Conservation (phyloP, 1,140 invertebrate genomes). For the Liolophura sinensis region DNA sequence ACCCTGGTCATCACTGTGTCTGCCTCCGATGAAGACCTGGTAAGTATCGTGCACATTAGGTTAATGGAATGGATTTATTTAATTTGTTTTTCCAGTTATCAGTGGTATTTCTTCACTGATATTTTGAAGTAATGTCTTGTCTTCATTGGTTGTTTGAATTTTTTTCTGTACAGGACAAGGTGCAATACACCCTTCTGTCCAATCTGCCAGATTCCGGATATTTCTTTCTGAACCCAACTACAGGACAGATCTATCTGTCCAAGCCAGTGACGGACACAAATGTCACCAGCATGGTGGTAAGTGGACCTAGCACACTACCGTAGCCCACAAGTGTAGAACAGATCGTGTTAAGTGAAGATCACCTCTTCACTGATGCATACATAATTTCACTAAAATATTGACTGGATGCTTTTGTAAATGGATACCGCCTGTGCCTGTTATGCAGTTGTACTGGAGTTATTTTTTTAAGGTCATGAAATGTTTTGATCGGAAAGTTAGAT, state of each 20-base stretch:
- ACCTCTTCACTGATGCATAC: too few relatives aligned
- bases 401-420: too few relatives aligned
- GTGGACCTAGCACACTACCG: not conserved
- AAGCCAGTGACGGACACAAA: not conserved
- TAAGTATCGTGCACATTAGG: not conserved
- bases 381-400: too few relatives aligned
- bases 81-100: not conserved
- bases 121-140: not conserved
- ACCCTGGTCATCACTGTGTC: constrained; percentile 20
- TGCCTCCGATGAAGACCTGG: constrained; percentile 23
- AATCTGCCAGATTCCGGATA: not conserved
- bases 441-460: too few relatives aligned
- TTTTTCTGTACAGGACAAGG: not conserved
- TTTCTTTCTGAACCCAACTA: not conserved
- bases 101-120: constrained; percentile 6
- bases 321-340: too few relatives aligned
- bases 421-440: too few relatives aligned
- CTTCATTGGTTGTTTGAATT: not conserved
- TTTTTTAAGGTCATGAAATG: too few relatives aligned
- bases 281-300: not conserved
- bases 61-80: not conserved
- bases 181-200: not conserved
- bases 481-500: too few relatives aligned
- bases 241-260: not conserved
- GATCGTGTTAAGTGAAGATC: too few relatives aligned